Evolutionary conservation across 2,888 invertebrate genomes (phyloP), one percentile per base, ranked within the genome.

Genomic region (Odontocerum albicorne): DNA sequence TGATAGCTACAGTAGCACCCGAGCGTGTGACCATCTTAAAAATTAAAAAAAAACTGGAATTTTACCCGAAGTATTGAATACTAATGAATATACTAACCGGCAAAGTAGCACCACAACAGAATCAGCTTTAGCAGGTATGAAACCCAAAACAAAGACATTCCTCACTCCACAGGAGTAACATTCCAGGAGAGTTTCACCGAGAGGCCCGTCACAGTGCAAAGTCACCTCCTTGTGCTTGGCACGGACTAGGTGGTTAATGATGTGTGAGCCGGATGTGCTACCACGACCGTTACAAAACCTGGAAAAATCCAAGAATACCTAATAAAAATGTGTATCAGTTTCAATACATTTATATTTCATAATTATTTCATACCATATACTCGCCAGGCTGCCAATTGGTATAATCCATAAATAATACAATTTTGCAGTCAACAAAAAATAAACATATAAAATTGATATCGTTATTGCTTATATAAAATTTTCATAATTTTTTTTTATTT

Each of bases 141-240:
- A 99, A 43, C 99, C 99, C 63, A 99, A 81, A 31, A 98, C 92
- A 74, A 99, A 99, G 0, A 99, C 96, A 74, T 99, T 99, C 49
- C 96, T 85, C 40, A 96, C 96, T 13, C 96, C 98, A 72, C 99
- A 99, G 33, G 96, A 96, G 75, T 99, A 99, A 71, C 99, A 99
- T 72, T 99, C 99, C 56, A 99, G 77, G 45, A 98, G 85, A 0
- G 98, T 98, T 74, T 99, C 98, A 4, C 98, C 98, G 1, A 99
- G 80, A 1, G 98, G 97, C 0, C 98, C 98, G 71, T 99, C 98
- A 65, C 92, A 84, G 70, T 99, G 99, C 40, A 99, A 79, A 0
- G 96, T 96, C 0, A 99, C 97, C 76, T 99, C 99, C 80, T 98
- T 98, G 70, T 99, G 97, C 72, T 97, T 97, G n/a, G 98, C 96